Base-by-base conservation (phyloP, 2,797 vertebrate species). In the Etheostoma nigrum region DNA sequence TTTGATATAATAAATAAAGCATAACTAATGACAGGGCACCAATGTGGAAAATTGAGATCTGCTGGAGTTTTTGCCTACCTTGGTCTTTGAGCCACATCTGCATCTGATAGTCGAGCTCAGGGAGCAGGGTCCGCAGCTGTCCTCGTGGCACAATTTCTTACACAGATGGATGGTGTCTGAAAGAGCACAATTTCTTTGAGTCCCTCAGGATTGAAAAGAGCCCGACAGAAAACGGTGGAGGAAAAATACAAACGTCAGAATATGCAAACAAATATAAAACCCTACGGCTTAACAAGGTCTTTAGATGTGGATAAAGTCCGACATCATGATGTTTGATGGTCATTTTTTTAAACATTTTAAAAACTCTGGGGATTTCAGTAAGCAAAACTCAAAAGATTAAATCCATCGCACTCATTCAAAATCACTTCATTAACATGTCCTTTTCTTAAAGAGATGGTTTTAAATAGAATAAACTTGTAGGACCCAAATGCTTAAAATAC, bases 131-230 rank as follows among this genome's bases (percentile, higher is more conserved):
- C 94, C 97, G 87, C 98, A 99, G 83, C 93, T 93, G 80, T 94
- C 97, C 93, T 99, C 98, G 11, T 99, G 98, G 89, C 98, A 99
- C 79, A 99, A 88, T 78, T 95, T 96, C 91, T 97, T 96, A 92
- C 98, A 99, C 13, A 96, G 92, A 90, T 99, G 98, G 89, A 99
- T 66, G n/a, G 93, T 96, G 90, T 98, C 98, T 96, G 92, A 62
- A 72, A 92, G 42, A 90, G 92, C 19, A 79, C 4, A 19, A 21
- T 58, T 15, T 67, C 15, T 30, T 62, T 21, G 48, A 58, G 27
- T 45, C 36, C 36, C n/a, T 53, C 8, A 4, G 44, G 52, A 52
- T 6, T 64, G 27, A 45, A 62, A 63, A 62, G 18, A 49, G 47
- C 47, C 23, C 11, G 45, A 60, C 0, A 1, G 16, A 65, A 47